Evolutionary conservation across 1,140 invertebrate species (phyloP).

Genomic region (Pomacea maculata): DNA sequence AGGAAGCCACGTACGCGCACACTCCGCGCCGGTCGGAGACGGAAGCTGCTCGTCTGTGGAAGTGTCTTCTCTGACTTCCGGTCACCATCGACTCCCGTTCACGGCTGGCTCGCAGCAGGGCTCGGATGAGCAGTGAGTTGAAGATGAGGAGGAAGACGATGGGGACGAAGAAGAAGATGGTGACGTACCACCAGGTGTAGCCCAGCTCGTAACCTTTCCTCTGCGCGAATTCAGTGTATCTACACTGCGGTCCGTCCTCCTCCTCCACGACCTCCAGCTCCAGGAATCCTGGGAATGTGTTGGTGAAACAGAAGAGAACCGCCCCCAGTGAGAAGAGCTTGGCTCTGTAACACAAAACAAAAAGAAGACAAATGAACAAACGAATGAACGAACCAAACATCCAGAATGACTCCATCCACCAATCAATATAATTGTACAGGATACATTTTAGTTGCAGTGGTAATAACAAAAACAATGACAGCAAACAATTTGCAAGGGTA

Average conservation of each 20-base stretch:
- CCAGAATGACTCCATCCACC: background rate
- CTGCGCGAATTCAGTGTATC: constrained; percentile 37
- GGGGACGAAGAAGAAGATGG: constrained; percentile 75
- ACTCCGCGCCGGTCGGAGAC: background rate
- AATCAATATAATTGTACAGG: background rate
- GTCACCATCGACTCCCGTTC: constrained; percentile 69
- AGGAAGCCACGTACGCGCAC: background rate
- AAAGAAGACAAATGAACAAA: background rate
- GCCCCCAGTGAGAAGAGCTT: constrained; percentile 42
- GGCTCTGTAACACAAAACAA: constrained; percentile 30
- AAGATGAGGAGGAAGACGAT: constrained; percentile 75
- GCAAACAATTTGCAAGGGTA: background rate
- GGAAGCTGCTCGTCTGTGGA: background rate
- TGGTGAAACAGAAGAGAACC: constrained; percentile 36
- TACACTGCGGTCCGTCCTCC: constrained; percentile 54
- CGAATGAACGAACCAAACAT: background rate
- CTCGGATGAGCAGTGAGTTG: constrained; percentile 76
- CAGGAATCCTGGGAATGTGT: constrained; percentile 52
- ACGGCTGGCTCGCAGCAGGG: constrained; percentile 71
- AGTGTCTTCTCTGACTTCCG: constrained; percentile 26
- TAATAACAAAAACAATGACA: background rate
- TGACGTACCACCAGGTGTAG: constrained; percentile 74
- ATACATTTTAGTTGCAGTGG: background rate
- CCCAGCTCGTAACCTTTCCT: constrained; percentile 70
- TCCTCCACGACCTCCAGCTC: constrained; percentile 42